These are phyloP conservation scores for Apostichopus japonicus DNA, from an alignment of 35 echinoderm and acorn worm genomes.

Conservation along the genomic window DNA sequence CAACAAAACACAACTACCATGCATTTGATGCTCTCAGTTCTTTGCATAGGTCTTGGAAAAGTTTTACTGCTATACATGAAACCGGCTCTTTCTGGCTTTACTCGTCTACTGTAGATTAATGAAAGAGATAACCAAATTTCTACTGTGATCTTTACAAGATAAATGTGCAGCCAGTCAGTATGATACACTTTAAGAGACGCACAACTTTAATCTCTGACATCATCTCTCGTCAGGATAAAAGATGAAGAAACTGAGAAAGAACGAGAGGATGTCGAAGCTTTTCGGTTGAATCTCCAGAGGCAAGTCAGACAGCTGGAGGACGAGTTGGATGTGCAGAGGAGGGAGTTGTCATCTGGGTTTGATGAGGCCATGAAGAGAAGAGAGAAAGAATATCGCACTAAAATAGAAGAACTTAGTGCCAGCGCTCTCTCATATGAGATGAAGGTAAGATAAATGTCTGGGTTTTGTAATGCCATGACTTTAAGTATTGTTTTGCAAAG, in stretches of 20 bases:
- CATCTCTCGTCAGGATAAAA: conserved; percentile 58
- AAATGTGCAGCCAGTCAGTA: background rate
- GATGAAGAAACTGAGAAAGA: conserved; percentile 82
- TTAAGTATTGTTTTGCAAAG: no score
- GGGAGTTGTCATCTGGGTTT: conserved; percentile 84
- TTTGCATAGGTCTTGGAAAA: no score
- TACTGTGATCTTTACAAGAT: no score
- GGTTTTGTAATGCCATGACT: no score
- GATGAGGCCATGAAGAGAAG: conserved; percentile 83
- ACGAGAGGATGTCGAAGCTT: conserved; percentile 67
- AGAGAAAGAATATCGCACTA: conserved; percentile 80
- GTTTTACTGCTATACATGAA: no score
- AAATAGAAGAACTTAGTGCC: conserved; percentile 83
- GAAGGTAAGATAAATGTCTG: conserved; percentile 68
- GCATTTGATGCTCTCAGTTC: no score
- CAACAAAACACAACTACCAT: no score
- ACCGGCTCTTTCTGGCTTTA: background rate
- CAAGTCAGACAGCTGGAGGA: conserved; percentile 84
- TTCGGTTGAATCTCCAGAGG: conserved; percentile 74
- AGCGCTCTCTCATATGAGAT: conserved; percentile 86
- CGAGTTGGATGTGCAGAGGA: conserved; percentile 88
- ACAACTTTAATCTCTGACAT: no score
- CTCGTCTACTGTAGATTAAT: background rate
- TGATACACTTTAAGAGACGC: no score
- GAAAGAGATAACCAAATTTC: background rate